Evolutionary conservation across 1,140 invertebrate genomes (phyloP).

Genomic region (Procambarus virginalis): DNA sequence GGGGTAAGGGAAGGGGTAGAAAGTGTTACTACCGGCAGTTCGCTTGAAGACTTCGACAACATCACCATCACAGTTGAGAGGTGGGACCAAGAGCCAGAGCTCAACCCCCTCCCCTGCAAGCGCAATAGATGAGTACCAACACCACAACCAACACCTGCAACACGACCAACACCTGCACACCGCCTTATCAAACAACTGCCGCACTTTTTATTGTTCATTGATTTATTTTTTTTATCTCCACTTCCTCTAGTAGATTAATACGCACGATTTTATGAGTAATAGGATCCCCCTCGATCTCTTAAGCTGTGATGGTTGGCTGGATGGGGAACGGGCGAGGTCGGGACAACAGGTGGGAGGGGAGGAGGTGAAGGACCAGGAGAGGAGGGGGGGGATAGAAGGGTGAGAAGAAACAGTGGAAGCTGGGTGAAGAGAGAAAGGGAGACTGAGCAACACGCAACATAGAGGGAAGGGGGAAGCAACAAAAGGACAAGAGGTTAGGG

Average conservation of each 20-base stretch:
- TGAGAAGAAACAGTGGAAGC: neutral
- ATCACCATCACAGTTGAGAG: neutral
- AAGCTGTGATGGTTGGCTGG: no score
- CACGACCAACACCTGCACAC: no score
- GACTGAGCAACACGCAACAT: no score
- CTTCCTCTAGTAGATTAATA: slow-evolving; percentile 31
- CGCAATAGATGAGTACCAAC: no score
- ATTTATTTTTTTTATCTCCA: neutral
- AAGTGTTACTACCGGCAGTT: slow-evolving; percentile 31
- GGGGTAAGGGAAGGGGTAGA: neutral
- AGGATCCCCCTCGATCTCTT: neutral
- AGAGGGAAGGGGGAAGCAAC: no score
- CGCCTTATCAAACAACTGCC: slow-evolving; percentile 37
- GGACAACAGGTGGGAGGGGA: neutral
- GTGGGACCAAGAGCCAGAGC: no score
- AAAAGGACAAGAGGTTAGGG: no score
- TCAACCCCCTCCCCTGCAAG: no score
- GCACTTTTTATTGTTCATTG: neutral
- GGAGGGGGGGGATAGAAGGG: slow-evolving; percentile 2
- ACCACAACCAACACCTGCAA: no score
- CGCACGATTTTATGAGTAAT: slow-evolving; percentile 24
- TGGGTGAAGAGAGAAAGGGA: no score
- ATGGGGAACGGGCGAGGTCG: no score
- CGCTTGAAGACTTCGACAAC: slow-evolving; percentile 29
- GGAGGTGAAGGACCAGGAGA: neutral